Conservation (phyloP, 2,113 vertebrate species). For the Crotalus viridis region DNA sequence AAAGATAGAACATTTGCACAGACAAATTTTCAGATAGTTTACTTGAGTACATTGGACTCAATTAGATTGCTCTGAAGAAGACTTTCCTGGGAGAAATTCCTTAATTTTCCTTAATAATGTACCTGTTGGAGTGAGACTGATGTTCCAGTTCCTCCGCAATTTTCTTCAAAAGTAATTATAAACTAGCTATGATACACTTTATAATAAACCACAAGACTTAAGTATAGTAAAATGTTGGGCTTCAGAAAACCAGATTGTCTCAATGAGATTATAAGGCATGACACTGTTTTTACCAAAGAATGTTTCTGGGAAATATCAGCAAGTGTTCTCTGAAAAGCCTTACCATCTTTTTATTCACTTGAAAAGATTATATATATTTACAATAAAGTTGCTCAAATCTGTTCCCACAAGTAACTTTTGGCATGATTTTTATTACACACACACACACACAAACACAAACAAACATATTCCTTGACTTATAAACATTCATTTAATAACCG, state of each 20-base stretch:
- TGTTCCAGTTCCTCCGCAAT: constrained; percentile 64
- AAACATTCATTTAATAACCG: no score
- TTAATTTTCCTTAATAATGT: constrained; percentile 72
- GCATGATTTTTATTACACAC: not conserved
- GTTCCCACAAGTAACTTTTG: not conserved
- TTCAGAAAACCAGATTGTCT: constrained; percentile 45
- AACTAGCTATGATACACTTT: constrained; percentile 53
- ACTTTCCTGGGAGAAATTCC: constrained; percentile 70
- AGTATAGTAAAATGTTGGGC: constrained; percentile 46
- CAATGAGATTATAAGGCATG: constrained; percentile 39
- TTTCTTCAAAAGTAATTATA: constrained; percentile 70
- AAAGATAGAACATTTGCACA: constrained; percentile 65
- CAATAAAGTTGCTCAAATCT: not conserved
- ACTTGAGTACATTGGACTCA: constrained; percentile 67
- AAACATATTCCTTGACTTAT: not conserved
- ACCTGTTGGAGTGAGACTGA: constrained; percentile 67
- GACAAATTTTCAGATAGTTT: constrained; percentile 67
- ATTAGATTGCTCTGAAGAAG: constrained; percentile 69
- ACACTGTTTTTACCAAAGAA: not conserved
- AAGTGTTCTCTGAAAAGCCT: not conserved
- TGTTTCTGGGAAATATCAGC: constrained; percentile 39
- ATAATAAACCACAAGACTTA: constrained; percentile 52
- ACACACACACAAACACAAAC: not conserved
- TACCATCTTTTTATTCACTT: constrained; percentile 21
- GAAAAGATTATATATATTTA: not conserved